Base-by-base conservation (phyloP, 1,140 invertebrate species). In the Pemphigus obesinymphae region DNA sequence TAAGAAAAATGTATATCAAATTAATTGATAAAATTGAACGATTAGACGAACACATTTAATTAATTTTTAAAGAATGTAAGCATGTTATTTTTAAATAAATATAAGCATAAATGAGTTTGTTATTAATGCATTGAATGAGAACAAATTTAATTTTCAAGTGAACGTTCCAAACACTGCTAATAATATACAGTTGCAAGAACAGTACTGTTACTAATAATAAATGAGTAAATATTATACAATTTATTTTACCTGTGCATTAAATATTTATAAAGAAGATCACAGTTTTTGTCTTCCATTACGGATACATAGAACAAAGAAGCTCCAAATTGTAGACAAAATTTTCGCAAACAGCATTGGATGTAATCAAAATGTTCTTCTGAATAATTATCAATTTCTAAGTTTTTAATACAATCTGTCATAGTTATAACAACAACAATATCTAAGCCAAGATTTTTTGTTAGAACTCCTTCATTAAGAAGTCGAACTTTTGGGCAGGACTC, bases 231-330 rank as follows among this genome's bases (percentile, higher is more conserved):
- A n/a, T 29, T 23, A 10, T 73, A 13, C 11, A 20, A 72, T 29
- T 17, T 48, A 50, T 6, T 40, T 80, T 80, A 80, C 76, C 76
- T 80, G 90, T 99, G 98, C 84, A 96, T 96, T 87, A 99, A 91
- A 90, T 99, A 99, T 90, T 98, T 99, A 89, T 98, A 97, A 55
- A 99, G 90, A 85, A 99, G 90, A 91, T 99, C 96, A 91, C 97
- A 99, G 89, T 99, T 99, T 89, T 98, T 98, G 87, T 99, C 97
- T 89, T 99, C 97, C 88, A 99, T 99, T 11, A 97, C 97, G 84
- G 97, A 99, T 63, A 97, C 97, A 87, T 99, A 99, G 89, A 99
- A 97, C 82, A 99, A 89, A 68, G 95, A 93, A 82, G 97, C 97
- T 85, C 97, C 97, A 90, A 97, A 97, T 86, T 96, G 93, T 76